phyloP scores from a whole-genome alignment of 2,888 invertebrate species.

The Cantharis rufa region DNA sequence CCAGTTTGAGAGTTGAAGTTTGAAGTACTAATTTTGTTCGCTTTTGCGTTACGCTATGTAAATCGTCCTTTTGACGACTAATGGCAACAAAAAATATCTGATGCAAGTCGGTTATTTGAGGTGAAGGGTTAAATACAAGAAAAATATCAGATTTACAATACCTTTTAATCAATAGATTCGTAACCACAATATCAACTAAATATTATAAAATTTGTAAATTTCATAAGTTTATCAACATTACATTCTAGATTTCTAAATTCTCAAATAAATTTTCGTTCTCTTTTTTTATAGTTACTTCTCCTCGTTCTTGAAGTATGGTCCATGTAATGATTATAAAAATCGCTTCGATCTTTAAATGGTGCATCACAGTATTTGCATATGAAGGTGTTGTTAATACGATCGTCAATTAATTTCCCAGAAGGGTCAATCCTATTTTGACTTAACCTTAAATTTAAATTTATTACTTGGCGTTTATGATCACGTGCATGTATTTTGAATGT shows the following conservation, averaged over 20 bases:
- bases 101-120: background rate
- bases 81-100: no score
- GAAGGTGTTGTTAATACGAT: conserved; percentile 14
- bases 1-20: no score
- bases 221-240: background rate
- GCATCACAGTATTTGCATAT: conserved; percentile 24
- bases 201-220: background rate
- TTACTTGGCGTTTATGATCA: conserved; percentile 2
- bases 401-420: conserved; percentile 14
- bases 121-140: background rate
- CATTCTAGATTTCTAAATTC: background rate
- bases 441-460: background rate
- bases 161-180: background rate
- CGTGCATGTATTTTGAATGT: conserved; percentile 9
- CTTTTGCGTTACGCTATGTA: no score
- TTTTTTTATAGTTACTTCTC: background rate
- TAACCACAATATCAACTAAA: background rate
- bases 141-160: background rate
- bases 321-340: conserved; percentile 22
- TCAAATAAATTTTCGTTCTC: background rate
- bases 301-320: background rate
- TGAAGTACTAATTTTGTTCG: no score
- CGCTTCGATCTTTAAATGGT: conserved; percentile 8
- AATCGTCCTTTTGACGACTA: no score
- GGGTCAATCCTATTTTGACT: background rate